A percentile compares a stretch with the other conserved stretches of the same genome.
These are phyloP conservation scores for Phrynocephalus forsythii DNA, from an alignment of 2,797 vertebrate genomes.

Conservation along the genomic window DNA sequence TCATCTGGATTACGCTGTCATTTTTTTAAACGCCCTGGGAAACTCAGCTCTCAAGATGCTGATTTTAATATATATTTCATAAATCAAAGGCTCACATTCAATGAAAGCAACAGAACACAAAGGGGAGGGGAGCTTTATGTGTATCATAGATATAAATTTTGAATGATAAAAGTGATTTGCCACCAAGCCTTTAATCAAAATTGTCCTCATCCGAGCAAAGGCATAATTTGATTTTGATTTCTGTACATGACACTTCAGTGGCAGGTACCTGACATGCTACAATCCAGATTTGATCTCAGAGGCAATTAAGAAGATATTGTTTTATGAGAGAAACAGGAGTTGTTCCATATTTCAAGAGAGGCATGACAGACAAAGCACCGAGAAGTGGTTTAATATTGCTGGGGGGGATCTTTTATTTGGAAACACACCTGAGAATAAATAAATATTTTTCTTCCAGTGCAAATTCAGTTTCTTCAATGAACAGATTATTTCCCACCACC, in stretches of 20 bases:
- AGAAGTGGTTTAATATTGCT: neutral
- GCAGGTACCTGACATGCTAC: conserved; percentile 15
- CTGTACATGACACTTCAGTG: conserved; percentile 37
- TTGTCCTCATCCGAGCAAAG: conserved; percentile 43
- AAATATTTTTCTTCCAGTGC: conserved; percentile 14
- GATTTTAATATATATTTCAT: conserved; percentile 52
- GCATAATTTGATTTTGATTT: conserved; percentile 42
- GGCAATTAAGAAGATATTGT: conserved; percentile 18
- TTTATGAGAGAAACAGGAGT: conserved; percentile 32
- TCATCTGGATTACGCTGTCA: conserved; percentile 40
- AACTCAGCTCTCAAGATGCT: conserved; percentile 8
- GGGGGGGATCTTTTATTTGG: conserved; percentile 8
- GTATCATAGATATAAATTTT: neutral
- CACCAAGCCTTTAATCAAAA: conserved; percentile 32
- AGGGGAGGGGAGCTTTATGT: conserved; percentile 5
- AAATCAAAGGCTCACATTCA: conserved; percentile 43
- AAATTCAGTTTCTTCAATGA: conserved; percentile 20
- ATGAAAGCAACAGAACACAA: conserved; percentile 37
- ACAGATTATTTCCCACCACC: neutral
- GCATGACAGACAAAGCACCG: neutral
- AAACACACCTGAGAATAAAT: conserved; percentile 14
- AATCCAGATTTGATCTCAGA: conserved; percentile 29
- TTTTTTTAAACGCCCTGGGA: neutral
- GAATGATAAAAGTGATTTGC: conserved; percentile 35
- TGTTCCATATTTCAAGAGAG: conserved; percentile 20